Evolutionary conservation across 2,113 vertebrate species (phyloP).

Genomic region (Podarcis muralis): DNA sequence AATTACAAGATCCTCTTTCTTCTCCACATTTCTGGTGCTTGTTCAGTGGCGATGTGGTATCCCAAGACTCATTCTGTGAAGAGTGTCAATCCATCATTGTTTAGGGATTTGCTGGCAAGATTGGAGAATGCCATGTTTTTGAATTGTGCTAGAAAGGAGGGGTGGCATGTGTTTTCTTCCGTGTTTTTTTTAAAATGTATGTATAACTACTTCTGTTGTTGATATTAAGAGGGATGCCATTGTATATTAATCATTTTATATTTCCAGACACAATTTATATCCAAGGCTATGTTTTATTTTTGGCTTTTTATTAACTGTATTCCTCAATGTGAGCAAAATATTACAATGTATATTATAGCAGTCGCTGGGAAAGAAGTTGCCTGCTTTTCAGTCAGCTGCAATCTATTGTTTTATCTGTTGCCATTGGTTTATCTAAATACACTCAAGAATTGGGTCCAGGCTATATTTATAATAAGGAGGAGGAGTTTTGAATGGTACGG

Average conservation of each 20-base stretch:
- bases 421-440: background rate
- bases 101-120: background rate
- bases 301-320: background rate
- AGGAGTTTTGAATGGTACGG: too few species aligned
- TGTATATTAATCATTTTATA: background rate
- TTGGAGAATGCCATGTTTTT: background rate
- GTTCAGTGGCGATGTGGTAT: background rate
- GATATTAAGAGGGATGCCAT: background rate
- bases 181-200: background rate
- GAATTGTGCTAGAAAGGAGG: background rate
- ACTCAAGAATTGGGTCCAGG: background rate
- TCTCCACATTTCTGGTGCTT: background rate
- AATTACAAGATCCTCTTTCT: background rate
- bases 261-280: background rate
- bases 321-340: background rate
- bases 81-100: background rate
- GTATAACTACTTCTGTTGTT: background rate
- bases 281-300: background rate
- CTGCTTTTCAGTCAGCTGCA: background rate
- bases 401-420: background rate
- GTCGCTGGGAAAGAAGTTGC: background rate
- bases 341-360: background rate
- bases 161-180: too few species aligned
- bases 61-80: background rate
- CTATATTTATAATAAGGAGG: background rate